Percentiles rank a stretch among this genome's conserved stretches.
Conservation (phyloP, 2,888 invertebrate species). For the Drosophila sordidapex region DNA sequence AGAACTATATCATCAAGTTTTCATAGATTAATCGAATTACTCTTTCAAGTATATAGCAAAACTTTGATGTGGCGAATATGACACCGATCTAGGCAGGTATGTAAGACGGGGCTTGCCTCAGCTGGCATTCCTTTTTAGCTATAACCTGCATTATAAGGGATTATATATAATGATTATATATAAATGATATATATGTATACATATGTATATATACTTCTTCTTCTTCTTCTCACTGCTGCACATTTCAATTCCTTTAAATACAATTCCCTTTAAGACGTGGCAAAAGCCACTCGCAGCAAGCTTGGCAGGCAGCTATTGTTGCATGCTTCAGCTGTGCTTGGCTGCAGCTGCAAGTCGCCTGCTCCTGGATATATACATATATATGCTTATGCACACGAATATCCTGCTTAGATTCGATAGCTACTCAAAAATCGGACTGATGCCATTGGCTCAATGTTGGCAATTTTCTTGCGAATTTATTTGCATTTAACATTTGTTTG, state of each 20-base stretch:
- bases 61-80: too few relatives aligned
- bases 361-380: constrained; percentile 5
- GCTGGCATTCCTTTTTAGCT: neutral
- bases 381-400: neutral
- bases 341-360: neutral
- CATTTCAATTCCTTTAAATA: neutral
- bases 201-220: neutral
- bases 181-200: too few relatives aligned
- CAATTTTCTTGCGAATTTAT: constrained; percentile 73
- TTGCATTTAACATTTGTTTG: constrained; percentile 80
- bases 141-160: neutral
- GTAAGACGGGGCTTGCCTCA: too few relatives aligned
- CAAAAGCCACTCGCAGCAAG: constrained; percentile 1
- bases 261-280: constrained; percentile 1
- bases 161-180: neutral
- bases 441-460: constrained; percentile 53
- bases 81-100: too few relatives aligned
- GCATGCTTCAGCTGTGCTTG: neutral
- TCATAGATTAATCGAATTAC: too few relatives aligned
- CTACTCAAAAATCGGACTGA: constrained; percentile 45
- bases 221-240: fast-evolving
- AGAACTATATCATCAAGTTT: fast-evolving
- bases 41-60: too few relatives aligned
- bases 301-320: constrained; percentile 10
- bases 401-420: constrained; percentile 55